phyloP scores from a whole-genome alignment of 2,888 invertebrate species.

The Diarsia rubi region DNA sequence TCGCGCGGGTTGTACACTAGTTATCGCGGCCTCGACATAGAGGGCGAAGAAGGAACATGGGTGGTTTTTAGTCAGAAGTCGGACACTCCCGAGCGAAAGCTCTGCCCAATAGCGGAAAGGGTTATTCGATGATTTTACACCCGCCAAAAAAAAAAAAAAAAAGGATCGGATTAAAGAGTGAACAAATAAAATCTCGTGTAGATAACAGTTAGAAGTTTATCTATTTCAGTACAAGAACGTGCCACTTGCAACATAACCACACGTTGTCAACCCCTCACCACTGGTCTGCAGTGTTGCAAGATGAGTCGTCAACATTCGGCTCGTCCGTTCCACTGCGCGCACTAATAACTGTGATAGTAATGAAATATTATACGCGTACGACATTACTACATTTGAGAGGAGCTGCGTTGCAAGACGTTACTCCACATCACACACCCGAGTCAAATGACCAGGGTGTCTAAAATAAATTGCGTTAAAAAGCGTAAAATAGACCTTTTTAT shows the following conservation, averaged over 20 bases:
- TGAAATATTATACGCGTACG: conserved; percentile 45
- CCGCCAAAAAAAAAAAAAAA: too few relatives aligned
- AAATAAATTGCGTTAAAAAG: too few relatives aligned
- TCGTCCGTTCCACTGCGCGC: conserved; percentile 3
- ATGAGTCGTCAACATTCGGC: background rate
- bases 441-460: background rate
- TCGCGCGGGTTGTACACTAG: too few relatives aligned
- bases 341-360: conserved; percentile 14
- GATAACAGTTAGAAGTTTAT: background rate
- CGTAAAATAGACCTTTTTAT: too few relatives aligned
- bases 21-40: too few relatives aligned
- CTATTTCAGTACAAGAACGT: background rate
- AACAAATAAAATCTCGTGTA: background rate
- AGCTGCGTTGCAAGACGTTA: conserved; percentile 33
- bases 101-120: too few relatives aligned
- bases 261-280: background rate
- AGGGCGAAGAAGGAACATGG: too few relatives aligned
- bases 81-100: too few relatives aligned
- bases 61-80: too few relatives aligned
- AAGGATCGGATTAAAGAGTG: background rate
- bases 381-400: conserved; percentile 43
- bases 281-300: conserved; percentile 12
- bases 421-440: conserved; percentile 9
- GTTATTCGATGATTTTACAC: too few relatives aligned
- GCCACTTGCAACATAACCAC: background rate